Evolutionary conservation across 2,797 vertebrate species (phyloP), one percentile per base, ranked within the genome.

Genomic region (Loriculus beryllinus): DNA sequence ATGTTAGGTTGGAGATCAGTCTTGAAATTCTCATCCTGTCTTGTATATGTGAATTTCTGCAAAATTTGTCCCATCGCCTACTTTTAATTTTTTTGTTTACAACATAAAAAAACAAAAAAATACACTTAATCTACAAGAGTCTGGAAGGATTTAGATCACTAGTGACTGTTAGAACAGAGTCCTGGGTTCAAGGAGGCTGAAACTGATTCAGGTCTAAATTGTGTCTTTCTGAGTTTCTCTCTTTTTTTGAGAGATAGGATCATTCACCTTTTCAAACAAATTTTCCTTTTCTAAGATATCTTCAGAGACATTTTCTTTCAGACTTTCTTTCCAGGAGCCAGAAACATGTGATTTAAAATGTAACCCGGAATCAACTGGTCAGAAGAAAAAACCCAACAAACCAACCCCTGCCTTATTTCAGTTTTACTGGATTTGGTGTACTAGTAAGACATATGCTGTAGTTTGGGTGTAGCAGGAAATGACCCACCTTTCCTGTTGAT

Each of bases 121-220:
- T 25, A 26, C 20, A 18, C 33, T 70, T 85, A n/a, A 65, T 28
- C 10, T 79, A 42, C 5, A 35, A 21, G 21, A 37, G 3, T n/a
- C 35, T 9, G 6, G 60, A 42, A 67, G 23, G 18, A 33, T 62
- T 83, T 81, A 77, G 39, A 29, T n/a, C 14, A 35, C 11, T n/a
- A 49, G 7, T 48, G 42, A 67, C 18, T 14, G 1, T 60, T 47
- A 60, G 8, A 48, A 29, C 13, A 0, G 0, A 31, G 31, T 54
- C 35, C 31, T 80, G 37, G 29, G 64, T 26, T 29, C 56, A 79
- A 78, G 33, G 14, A 57, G 33, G 13, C 35, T 78, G 26, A 76
- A 88, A 71, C 9, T 5, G 59, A 14, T 17, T 31, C 5, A 29
- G 9, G 11, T 82, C 40, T 33, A 60, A 60, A 33, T 26, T 54